phyloP scores from a whole-genome alignment of 2,888 invertebrate species.

The Seira musarum region DNA sequence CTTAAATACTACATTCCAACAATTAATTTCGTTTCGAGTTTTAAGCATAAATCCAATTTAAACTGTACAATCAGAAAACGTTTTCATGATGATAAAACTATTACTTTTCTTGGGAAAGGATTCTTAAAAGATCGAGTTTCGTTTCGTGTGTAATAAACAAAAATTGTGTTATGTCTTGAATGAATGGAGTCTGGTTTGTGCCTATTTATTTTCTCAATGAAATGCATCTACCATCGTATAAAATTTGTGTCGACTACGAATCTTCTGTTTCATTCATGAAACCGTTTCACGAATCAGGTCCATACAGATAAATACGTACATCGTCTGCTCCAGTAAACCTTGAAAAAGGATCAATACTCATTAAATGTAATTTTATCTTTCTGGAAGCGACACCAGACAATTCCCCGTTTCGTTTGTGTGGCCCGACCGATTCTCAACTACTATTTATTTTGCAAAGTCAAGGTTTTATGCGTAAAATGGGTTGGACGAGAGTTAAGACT shows the following conservation, averaged over 20 bases:
- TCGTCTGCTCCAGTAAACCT: not conserved
- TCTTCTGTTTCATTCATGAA: constrained; percentile 14
- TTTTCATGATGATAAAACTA: too few species aligned
- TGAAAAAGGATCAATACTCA: not conserved
- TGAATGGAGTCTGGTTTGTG: not conserved
- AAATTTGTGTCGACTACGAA: not conserved
- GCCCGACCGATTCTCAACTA: constrained; percentile 14
- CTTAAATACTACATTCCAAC: too few species aligned
- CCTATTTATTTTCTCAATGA: constrained; percentile 1
- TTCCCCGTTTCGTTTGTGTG: not conserved
- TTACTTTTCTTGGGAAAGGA: not conserved
- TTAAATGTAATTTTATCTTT: constrained; percentile 11
- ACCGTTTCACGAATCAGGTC: not conserved
- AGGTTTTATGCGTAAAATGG: not conserved
- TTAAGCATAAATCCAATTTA: not conserved
- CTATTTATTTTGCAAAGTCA: constrained; percentile 12
- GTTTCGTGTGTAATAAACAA: not conserved
- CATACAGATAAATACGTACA: not conserved
- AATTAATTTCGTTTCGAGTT: too few species aligned
- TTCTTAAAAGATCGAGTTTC: not conserved
- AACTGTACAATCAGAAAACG: not conserved
- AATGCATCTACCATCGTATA: not conserved
- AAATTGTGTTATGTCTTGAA: not conserved
- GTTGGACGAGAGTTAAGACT: too few species aligned
- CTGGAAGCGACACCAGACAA: not conserved